These are phyloP conservation scores for Lepidurus packardi DNA, from an alignment of 1,140 invertebrate genomes.

Conservation along the genomic window DNA sequence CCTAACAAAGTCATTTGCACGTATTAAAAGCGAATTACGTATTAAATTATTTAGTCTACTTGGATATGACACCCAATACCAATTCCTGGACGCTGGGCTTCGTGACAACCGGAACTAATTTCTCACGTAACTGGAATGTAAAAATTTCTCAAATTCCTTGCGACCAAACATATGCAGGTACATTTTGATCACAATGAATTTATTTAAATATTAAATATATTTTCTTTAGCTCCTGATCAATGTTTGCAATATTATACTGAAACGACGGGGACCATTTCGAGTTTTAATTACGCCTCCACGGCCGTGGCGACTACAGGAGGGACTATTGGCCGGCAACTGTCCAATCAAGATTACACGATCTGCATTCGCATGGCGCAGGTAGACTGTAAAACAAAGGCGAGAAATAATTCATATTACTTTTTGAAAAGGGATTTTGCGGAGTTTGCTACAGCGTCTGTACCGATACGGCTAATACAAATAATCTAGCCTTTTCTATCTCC, in stretches of 20 bases:
- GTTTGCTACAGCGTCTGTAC: constrained; percentile 17
- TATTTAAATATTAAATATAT: not conserved
- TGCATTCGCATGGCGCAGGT: constrained; percentile 30
- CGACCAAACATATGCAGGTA: not conserved
- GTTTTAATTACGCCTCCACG: constrained; percentile 66
- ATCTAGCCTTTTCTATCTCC: constrained; percentile 8
- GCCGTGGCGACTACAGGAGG: constrained; percentile 37
- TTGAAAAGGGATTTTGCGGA: constrained; percentile 26
- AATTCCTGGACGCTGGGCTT: constrained; percentile 61
- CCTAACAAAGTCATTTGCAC: constrained; percentile 33
- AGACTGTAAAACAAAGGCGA: not conserved
- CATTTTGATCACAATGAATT: not conserved
- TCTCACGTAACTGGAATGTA: constrained; percentile 67
- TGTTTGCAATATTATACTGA: constrained; percentile 71
- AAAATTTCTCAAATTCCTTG: constrained; percentile 60
- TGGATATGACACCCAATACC: constrained; percentile 61
- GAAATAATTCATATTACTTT: not conserved
- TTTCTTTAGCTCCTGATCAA: constrained; percentile 30
- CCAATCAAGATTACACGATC: constrained; percentile 32
- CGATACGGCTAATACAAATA: constrained; percentile 4
- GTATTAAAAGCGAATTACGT: not conserved
- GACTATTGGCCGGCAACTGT: constrained; percentile 43
- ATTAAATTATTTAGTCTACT: constrained; percentile 53
- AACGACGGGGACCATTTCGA: constrained; percentile 57
- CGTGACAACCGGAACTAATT: constrained; percentile 54